phyloP scores from a whole-genome alignment of 2,113 vertebrate species.

The Sylvietta virens region DNA sequence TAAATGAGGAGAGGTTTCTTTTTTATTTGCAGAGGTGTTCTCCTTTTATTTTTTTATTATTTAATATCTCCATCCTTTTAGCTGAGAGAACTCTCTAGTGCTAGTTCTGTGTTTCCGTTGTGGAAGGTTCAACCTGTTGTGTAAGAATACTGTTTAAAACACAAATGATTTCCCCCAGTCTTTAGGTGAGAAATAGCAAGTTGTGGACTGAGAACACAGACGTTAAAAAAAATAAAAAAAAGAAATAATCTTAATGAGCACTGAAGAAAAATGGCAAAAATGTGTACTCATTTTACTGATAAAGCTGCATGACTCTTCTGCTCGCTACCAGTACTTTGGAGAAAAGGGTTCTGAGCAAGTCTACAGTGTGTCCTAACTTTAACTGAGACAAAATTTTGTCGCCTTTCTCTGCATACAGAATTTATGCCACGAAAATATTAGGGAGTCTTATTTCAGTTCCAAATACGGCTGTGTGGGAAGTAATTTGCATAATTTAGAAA shows the following conservation, averaged over 20 bases:
- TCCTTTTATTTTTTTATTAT: slow-evolving; percentile 24
- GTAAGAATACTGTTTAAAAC: not conserved
- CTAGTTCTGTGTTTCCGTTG: slow-evolving; percentile 31
- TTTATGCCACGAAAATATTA: slow-evolving; percentile 42
- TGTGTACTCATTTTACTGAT: not conserved
- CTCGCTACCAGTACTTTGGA: slow-evolving; percentile 20
- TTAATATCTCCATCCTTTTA: slow-evolving; percentile 17
- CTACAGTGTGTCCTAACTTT: slow-evolving; percentile 1
- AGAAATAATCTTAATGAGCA: not conserved
- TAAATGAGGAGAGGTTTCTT: slow-evolving; percentile 51
- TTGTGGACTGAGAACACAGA: slow-evolving; percentile 27
- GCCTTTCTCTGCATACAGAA: slow-evolving; percentile 6
- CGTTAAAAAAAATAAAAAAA: not conserved
- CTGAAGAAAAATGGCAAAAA: slow-evolving; percentile 42
- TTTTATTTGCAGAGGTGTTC: slow-evolving; percentile 42
- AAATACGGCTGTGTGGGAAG: slow-evolving; percentile 11
- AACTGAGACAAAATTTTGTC: not conserved
- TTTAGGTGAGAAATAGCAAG: not conserved
- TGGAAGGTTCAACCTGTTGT: not conserved
- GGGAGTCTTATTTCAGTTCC: slow-evolving; percentile 16
- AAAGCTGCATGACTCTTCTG: slow-evolving; percentile 34
- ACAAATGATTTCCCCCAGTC: not conserved
- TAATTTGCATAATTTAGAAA: not conserved
- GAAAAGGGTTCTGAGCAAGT: slow-evolving; percentile 6
- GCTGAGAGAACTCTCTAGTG: slow-evolving; percentile 32